Evolutionary conservation across 1,140 invertebrate species (phyloP).

Genomic region (Bombus confusus): DNA sequence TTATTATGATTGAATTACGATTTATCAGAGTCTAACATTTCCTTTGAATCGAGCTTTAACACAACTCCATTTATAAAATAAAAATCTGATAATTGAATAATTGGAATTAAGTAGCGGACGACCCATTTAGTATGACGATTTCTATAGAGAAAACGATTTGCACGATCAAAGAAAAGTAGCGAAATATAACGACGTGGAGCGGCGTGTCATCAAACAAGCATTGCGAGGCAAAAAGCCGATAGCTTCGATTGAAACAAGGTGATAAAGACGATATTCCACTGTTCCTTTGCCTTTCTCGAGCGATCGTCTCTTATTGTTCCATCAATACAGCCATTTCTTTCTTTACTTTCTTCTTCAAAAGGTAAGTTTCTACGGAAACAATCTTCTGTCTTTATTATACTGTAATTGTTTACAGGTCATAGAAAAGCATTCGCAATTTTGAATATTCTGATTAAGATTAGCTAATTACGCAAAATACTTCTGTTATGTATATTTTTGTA

Average conservation of each 20-base stretch:
- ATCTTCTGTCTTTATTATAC: too few species aligned
- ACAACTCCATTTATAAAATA: neutral
- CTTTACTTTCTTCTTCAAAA: neutral
- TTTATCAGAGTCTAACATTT: too few species aligned
- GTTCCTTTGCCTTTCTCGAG: neutral
- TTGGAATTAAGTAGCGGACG: slow-evolving; percentile 24
- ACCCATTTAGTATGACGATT: neutral
- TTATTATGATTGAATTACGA: too few species aligned
- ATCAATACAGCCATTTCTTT: neutral
- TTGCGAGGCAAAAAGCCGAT: slow-evolving; percentile 54
- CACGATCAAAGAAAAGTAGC: slow-evolving; percentile 38
- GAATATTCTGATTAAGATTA: too few species aligned
- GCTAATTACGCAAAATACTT: too few species aligned
- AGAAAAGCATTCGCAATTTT: too few species aligned
- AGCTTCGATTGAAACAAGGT: slow-evolving; percentile 51
- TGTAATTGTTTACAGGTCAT: too few species aligned
- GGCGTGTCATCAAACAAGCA: slow-evolving; percentile 34
- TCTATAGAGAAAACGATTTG: neutral
- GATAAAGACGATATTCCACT: slow-evolving; percentile 60
- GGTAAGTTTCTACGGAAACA: neutral
- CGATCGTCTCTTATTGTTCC: neutral
- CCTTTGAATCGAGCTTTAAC: neutral
- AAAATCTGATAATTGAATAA: slow-evolving; percentile 60
- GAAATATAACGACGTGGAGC: neutral
- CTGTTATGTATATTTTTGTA: too few species aligned